phyloP scores from a whole-genome alignment of 2,888 invertebrate species.

The Bruchidius siliquastri region DNA sequence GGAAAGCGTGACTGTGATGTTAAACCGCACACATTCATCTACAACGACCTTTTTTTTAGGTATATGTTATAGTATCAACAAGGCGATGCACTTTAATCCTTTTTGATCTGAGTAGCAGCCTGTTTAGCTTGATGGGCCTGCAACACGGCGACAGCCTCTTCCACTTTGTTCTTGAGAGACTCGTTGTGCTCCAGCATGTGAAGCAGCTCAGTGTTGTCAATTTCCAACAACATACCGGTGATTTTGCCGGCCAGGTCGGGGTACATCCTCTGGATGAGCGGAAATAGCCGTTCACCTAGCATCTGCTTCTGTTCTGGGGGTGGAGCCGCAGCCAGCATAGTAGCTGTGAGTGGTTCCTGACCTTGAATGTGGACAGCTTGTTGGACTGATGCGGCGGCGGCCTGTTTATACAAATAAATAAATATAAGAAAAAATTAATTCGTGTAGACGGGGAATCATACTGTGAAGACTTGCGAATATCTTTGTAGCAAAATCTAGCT shows the following conservation, averaged over 20 bases:
- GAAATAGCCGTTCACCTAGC: slow-evolving; percentile 97
- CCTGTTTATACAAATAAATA: neutral
- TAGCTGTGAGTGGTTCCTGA: slow-evolving; percentile 93
- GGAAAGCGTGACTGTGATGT: too few relatives aligned
- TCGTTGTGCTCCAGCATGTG: slow-evolving; percentile 97
- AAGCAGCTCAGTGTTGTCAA: slow-evolving; percentile 94
- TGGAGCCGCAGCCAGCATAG: slow-evolving; percentile 92
- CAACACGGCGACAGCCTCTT: slow-evolving; percentile 95
- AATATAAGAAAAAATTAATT: too few relatives aligned
- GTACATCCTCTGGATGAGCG: slow-evolving; percentile 92
- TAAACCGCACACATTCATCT: neutral
- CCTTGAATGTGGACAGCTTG: slow-evolving; percentile 87
- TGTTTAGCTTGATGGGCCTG: slow-evolving; percentile 96
- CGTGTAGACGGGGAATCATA: too few relatives aligned
- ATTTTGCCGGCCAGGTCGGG: slow-evolving; percentile 93
- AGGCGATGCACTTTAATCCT: slow-evolving; percentile 44
- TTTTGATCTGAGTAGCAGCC: slow-evolving; percentile 58
- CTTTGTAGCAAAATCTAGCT: too few relatives aligned
- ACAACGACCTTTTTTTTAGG: neutral
- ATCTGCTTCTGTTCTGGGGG: slow-evolving; percentile 98
- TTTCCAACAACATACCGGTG: slow-evolving; percentile 97
- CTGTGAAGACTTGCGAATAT: too few relatives aligned
- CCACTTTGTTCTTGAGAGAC: slow-evolving; percentile 92
- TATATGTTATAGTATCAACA: neutral
- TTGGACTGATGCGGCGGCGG: slow-evolving; percentile 58